Evolutionary conservation across 2,888 invertebrate species (phyloP).

Genomic region (Chironomus riparius): DNA sequence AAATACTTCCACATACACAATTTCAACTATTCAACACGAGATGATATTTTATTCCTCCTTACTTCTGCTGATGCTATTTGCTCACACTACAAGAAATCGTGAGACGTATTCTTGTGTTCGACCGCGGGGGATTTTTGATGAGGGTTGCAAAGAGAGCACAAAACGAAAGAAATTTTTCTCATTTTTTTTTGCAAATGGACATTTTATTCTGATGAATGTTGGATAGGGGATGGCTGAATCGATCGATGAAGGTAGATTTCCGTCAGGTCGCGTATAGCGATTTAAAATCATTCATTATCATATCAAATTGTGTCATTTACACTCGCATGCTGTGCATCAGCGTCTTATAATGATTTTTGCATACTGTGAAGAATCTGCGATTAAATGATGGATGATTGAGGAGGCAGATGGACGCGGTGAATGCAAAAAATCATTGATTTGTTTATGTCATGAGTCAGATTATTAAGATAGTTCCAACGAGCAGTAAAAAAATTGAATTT

Average conservation of each 20-base stretch:
- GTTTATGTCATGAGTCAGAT: neutral
- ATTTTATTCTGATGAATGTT: neutral
- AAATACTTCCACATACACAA: neutral
- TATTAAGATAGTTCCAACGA: no score
- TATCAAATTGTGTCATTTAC: no score
- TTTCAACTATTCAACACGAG: neutral
- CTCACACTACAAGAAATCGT: conserved; percentile 9
- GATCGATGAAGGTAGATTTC: neutral
- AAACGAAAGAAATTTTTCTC: neutral
- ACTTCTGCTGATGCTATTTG: neutral
- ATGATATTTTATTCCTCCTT: neutral
- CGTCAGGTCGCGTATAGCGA: neutral
- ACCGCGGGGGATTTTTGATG: conserved; percentile 24
- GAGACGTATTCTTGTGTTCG: neutral
- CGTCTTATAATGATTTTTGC: neutral
- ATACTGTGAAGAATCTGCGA: neutral
- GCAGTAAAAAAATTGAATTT: neutral
- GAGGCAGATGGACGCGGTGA: neutral
- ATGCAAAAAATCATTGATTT: neutral
- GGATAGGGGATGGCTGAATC: neutral
- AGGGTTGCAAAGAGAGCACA: conserved; percentile 11
- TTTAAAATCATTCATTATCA: no score
- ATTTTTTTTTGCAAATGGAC: conserved; percentile 16
- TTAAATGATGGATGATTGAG: neutral
- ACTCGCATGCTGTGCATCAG: no score